Evolutionary conservation across 2,888 invertebrate genomes (phyloP).

Genomic region (Epiblema foenella): DNA sequence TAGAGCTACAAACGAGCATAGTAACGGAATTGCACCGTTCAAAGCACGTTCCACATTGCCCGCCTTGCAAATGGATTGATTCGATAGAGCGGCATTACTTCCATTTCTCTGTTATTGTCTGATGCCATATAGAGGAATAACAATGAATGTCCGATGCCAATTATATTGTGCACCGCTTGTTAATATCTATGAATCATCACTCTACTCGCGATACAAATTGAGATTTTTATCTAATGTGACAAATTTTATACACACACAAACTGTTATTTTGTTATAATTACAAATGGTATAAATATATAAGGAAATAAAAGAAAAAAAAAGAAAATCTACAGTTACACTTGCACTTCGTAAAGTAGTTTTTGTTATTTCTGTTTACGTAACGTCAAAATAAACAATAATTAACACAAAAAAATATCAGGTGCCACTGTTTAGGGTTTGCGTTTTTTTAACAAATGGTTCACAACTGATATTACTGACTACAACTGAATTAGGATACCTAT

Average conservation of each 20-base stretch:
- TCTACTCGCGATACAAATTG: not conserved
- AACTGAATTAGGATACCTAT: too few relatives aligned
- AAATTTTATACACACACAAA: not conserved
- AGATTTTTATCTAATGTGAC: not conserved
- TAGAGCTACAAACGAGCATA: conserved; percentile 1
- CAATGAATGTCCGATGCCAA: conserved; percentile 13
- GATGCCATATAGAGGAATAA: conserved; percentile 19
- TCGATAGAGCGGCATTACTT: conserved; percentile 26
- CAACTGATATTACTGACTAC: too few relatives aligned
- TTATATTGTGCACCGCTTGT: conserved; percentile 19
- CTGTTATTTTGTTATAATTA: too few relatives aligned
- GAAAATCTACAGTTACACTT: too few relatives aligned
- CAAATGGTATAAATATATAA: too few relatives aligned
- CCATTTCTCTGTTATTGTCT: conserved; percentile 36
- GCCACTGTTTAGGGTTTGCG: too few relatives aligned
- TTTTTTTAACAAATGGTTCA: too few relatives aligned
- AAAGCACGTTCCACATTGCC: conserved; percentile 36
- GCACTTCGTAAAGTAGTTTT: too few relatives aligned
- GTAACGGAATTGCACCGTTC: not conserved
- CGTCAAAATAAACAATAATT: too few relatives aligned
- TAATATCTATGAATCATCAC: not conserved
- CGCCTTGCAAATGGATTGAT: conserved; percentile 33
- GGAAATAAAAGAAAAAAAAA: too few relatives aligned
- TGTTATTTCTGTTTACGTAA: too few relatives aligned
- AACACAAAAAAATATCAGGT: too few relatives aligned